phyloP scores from a whole-genome alignment of 2,888 invertebrate genomes.

The Heliconius charithonia region DNA sequence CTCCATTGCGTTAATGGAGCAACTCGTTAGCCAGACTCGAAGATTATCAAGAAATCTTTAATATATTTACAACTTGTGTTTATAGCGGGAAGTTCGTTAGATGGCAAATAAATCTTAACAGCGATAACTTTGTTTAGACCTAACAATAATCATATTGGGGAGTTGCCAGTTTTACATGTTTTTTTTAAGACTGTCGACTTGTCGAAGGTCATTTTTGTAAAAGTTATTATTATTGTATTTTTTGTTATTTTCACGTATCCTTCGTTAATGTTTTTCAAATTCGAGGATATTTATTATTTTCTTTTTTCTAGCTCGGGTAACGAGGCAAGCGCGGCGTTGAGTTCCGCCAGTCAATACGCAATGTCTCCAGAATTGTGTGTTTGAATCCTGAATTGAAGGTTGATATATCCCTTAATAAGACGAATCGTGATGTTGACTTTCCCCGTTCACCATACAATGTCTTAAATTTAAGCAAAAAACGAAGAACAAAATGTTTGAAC shows the following conservation, averaged over 20 bases:
- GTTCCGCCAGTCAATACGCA: too few relatives aligned
- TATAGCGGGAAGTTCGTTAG: constrained; percentile 6
- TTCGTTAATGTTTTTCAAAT: not conserved
- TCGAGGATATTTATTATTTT: not conserved
- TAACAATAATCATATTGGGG: not conserved
- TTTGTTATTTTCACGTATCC: not conserved
- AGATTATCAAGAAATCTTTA: constrained; percentile 75
- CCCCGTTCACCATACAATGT: not conserved
- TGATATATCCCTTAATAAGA: too few relatives aligned
- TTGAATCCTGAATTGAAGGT: too few relatives aligned
- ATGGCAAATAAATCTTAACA: constrained; percentile 15
- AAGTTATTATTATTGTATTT: not conserved
- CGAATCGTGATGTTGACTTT: not conserved
- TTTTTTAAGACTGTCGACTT: not conserved
- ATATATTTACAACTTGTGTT: constrained; percentile 56
- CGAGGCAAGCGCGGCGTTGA: too few relatives aligned
- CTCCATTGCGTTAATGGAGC: constrained; percentile 66
- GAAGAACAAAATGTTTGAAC: not conserved
- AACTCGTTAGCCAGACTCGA: constrained; percentile 73
- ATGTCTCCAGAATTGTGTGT: too few relatives aligned
- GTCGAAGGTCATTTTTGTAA: too few relatives aligned
- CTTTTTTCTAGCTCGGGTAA: too few relatives aligned
- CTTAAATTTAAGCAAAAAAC: not conserved
- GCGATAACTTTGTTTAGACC: constrained; percentile 5
- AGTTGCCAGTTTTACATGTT: constrained; percentile 4